A percentile compares a stretch with the other conserved stretches of the same genome.
These are phyloP conservation scores for Drosophila ohnishii DNA, from an alignment of 1,140 invertebrate species.

Conservation along the genomic window DNA sequence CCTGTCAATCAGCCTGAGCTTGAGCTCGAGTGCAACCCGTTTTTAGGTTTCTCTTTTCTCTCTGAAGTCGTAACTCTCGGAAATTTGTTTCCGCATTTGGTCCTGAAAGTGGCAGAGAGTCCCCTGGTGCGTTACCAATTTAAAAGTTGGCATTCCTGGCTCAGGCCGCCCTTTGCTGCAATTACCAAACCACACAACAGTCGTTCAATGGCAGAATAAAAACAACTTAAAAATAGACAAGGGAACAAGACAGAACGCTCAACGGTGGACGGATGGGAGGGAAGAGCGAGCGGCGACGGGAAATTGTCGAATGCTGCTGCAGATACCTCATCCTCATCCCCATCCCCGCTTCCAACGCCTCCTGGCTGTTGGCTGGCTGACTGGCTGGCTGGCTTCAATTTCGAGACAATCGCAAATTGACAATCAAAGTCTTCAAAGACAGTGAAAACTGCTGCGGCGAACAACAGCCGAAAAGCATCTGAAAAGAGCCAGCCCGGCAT, in stretches of 20 bases:
- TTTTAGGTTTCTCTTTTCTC: slow-evolving; percentile 33
- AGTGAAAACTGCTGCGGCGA: slow-evolving; percentile 78
- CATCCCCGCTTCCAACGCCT: slow-evolving; percentile 2
- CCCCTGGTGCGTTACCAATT: slow-evolving; percentile 71
- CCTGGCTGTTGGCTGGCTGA: slow-evolving; percentile 17
- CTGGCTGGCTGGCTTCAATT: slow-evolving; percentile 67
- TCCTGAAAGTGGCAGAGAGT: slow-evolving; percentile 61
- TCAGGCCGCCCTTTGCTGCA: slow-evolving; percentile 68
- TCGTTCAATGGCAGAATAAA: slow-evolving; percentile 79
- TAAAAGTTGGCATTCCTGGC: slow-evolving; percentile 70
- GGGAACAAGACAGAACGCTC: slow-evolving; percentile 63
- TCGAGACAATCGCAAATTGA: slow-evolving; percentile 81
- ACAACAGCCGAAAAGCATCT: slow-evolving; percentile 62
- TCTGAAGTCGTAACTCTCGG: slow-evolving; percentile 62
- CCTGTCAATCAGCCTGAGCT: slow-evolving; percentile 59
- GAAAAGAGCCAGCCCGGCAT: slow-evolving; percentile 71
- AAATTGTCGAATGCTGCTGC: slow-evolving; percentile 54
- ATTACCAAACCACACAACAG: slow-evolving; percentile 80
- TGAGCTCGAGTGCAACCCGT: slow-evolving; percentile 40
- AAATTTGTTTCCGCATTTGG: slow-evolving; percentile 74
- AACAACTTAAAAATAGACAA: slow-evolving; percentile 80
- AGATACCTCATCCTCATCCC: slow-evolving; percentile 23
- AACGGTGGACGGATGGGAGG: slow-evolving; percentile 8
- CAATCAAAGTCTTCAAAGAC: slow-evolving; percentile 81
- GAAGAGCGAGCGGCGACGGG: not conserved